These are phyloP conservation scores for Rhinolophus ferrumequinum DNA, from an alignment of 2,113 vertebrate genomes.

Conservation along the genomic window DNA sequence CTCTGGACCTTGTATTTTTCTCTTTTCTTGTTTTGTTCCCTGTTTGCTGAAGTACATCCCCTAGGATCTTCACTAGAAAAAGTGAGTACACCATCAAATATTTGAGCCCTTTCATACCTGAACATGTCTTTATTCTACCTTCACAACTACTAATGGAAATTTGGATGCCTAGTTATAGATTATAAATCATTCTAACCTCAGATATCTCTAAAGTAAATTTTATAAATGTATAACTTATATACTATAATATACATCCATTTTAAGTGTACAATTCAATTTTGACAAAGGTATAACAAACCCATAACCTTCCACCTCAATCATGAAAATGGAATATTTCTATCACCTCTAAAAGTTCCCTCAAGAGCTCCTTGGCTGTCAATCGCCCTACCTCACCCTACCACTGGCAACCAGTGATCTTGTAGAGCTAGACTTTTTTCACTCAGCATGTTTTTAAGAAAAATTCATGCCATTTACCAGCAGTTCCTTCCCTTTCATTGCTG, in stretches of 20 bases:
- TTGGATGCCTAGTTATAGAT: neutral
- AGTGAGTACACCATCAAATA: neutral
- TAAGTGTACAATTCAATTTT: neutral
- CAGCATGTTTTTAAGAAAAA: neutral
- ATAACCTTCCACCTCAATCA: neutral
- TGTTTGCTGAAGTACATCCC: neutral
- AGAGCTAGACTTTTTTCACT: neutral
- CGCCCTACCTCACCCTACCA: neutral
- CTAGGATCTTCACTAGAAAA: conserved; percentile 8
- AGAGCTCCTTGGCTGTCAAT: neutral
- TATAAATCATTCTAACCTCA: conserved; percentile 27
- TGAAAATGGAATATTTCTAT: neutral
- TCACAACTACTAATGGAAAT: neutral
- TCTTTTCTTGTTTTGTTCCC: neutral
- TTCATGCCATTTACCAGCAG: neutral
- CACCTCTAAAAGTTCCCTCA: neutral
- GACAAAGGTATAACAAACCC: neutral
- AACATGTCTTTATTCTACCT: conserved; percentile 11
- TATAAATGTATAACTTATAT: neutral
- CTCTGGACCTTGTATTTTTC: neutral
- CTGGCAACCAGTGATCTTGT: neutral
- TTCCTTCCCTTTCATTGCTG: conserved; percentile 4
- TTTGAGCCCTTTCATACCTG: neutral
- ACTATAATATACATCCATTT: neutral
- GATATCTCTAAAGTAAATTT: neutral